phyloP scores from a whole-genome alignment of 2,888 invertebrate genomes.

The Aelia acuminata region DNA sequence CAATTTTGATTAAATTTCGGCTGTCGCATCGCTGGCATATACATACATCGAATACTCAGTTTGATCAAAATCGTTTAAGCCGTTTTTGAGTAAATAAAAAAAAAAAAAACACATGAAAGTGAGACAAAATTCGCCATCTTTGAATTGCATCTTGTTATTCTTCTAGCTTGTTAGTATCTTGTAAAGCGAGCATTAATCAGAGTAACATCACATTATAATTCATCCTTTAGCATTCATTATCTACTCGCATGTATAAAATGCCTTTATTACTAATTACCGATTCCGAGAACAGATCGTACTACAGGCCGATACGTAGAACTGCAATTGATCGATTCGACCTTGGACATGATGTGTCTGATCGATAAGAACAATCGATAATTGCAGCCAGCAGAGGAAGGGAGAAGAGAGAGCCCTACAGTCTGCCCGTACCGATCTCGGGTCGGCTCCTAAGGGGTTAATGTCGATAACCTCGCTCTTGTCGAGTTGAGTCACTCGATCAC shows the following conservation, averaged over 20 bases:
- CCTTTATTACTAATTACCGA: neutral
- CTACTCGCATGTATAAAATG: neutral
- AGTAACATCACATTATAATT: neutral
- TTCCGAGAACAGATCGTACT: neutral
- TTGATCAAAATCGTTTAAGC: no score
- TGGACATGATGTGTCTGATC: neutral
- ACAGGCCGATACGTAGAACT: neutral
- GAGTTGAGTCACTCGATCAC: neutral
- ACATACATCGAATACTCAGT: no score
- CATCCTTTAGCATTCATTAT: neutral
- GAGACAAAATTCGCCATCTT: no score
- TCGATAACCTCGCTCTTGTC: neutral
- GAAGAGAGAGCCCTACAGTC: neutral
- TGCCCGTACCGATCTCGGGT: neutral
- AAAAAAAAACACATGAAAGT: no score
- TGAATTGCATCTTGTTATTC: no score
- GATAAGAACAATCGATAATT: neutral
- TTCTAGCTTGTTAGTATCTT: neutral
- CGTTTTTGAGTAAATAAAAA: no score
- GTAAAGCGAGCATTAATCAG: neutral
- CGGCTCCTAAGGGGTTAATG: no score
- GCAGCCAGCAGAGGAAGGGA: neutral
- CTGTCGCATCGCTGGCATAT: no score
- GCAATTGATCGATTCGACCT: no score
- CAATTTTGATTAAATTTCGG: no score